Base-by-base conservation (phyloP, 2,797 vertebrate genomes). In the Holocentrus rufus region DNA sequence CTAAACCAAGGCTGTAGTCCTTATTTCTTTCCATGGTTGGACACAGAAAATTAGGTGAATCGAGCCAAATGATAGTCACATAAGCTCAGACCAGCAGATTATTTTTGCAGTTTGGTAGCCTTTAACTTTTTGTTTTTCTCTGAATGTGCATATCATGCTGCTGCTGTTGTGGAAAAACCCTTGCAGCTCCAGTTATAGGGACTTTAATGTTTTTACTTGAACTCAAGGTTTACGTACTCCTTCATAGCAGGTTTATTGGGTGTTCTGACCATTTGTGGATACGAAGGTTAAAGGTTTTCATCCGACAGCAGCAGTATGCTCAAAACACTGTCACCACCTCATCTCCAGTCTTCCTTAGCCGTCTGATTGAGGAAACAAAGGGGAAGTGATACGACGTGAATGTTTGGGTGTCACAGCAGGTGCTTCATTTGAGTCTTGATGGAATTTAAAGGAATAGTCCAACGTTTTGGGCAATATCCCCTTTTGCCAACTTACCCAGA, bases 331-430 rank as follows among this genome's bases (percentile, higher is more conserved):
- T 25, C 25, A 54, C 49, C 30, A 25, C 63, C 52, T 81, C 55
- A 56, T 76, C 58, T 52, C 50, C 31, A 65, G 88, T 89, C 90
- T 89, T 90, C 88, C 84, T 74, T 25, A 23, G 22, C 64, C 58
- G 54, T 56, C 60, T 27, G 54, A 64, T 53, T 65, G 10, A 22
- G 49, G 42, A 69, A 44, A 65, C 7, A 68, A 10, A 13, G 0
- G 7, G 46, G 52, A 71, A 22, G 60, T 20, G 25, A 25, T 0
- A 1, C 14, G 22, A 15, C 20, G 17, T 44, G 39, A 25, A 42
- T 23, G 18, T 17, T 62, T 54, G 20, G 30, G 46, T 75, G 67
- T 49, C 30, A 6, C 7, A 42, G 31, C 54, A 69, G 76, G 74
- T 83, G 83, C 72, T 82, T 60, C 1, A 27, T 52, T 55, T 25